Evolutionary conservation across 2,888 invertebrate genomes (phyloP).

Genomic region (Merodon equestris): DNA sequence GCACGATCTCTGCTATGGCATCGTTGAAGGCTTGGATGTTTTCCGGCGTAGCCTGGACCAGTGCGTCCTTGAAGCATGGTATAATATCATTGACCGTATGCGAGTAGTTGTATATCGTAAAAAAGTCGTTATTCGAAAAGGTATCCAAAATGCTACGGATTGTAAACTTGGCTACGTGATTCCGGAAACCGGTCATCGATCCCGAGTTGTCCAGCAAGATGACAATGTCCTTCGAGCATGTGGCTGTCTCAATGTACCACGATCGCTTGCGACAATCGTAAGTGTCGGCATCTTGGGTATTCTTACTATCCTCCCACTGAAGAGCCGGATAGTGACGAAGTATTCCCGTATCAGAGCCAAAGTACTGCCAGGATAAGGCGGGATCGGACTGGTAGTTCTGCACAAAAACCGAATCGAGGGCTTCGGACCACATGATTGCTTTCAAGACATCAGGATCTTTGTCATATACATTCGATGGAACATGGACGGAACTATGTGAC

Average conservation of each 20-base stretch:
- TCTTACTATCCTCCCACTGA: slow-evolving; percentile 81
- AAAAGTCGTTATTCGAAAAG: slow-evolving; percentile 97
- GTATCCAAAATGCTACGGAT: slow-evolving; percentile 94
- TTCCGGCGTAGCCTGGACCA: slow-evolving; percentile 94
- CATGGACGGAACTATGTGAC: slow-evolving; percentile 91
- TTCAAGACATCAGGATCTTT: slow-evolving; percentile 83
- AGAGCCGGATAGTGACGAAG: slow-evolving; percentile 94
- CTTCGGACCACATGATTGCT: slow-evolving; percentile 95
- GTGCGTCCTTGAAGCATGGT: slow-evolving; percentile 88
- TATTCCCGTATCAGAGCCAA: slow-evolving; percentile 95
- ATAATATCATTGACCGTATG: slow-evolving; percentile 87
- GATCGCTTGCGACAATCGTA: slow-evolving; percentile 96
- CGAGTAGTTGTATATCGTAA: slow-evolving; percentile 93
- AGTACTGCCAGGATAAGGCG: slow-evolving; percentile 97
- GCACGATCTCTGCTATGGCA: slow-evolving; percentile 82
- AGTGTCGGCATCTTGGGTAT: slow-evolving; percentile 82
- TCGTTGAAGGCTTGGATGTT: slow-evolving; percentile 88
- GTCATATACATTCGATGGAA: slow-evolving; percentile 96
- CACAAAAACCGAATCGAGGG: slow-evolving; percentile 89
- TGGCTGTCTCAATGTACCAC: slow-evolving; percentile 99
- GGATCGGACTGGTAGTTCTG: slow-evolving; percentile 94
- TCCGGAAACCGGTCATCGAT: slow-evolving; percentile 93
- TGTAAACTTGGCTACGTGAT: slow-evolving; percentile 90
- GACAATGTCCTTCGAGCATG: slow-evolving; percentile 97
- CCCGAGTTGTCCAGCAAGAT: slow-evolving; percentile 97